phyloP scores from a whole-genome alignment of 1,140 invertebrate genomes.

The Archivesica marissinica region DNA sequence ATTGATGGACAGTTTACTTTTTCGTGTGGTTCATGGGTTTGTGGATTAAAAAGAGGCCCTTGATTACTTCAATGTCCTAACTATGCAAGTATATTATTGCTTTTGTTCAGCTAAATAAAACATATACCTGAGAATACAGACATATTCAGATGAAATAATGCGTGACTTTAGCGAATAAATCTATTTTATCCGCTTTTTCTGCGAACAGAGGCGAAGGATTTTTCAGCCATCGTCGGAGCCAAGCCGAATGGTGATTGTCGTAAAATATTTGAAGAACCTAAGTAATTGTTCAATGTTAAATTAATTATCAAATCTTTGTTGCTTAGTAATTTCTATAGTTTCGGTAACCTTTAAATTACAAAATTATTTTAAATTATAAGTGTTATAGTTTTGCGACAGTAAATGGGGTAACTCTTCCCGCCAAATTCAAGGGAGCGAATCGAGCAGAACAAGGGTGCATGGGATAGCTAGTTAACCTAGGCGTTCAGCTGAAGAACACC shows the following conservation, averaged over 20 bases:
- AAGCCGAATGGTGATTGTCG: conserved; percentile 31
- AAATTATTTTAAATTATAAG: neutral
- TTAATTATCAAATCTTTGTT: neutral
- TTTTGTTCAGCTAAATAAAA: neutral
- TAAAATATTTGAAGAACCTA: too few species aligned
- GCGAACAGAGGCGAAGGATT: conserved; percentile 16
- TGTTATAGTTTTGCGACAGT: conserved; percentile 1
- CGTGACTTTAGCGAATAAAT: neutral
- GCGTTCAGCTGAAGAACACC: too few species aligned
- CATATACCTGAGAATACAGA: conserved; percentile 32
- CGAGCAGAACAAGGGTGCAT: too few species aligned
- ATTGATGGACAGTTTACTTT: too few species aligned
- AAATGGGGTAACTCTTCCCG: conserved; percentile 8
- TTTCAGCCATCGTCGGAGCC: conserved; percentile 41
- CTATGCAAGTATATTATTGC: neutral
- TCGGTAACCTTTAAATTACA: neutral
- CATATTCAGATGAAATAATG: neutral
- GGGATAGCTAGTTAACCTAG: too few species aligned
- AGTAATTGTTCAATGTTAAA: neutral
- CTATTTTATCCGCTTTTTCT: neutral
- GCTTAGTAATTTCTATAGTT: neutral
- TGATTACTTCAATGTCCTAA: neutral
- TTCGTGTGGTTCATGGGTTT: neutral
- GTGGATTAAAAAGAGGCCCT: neutral
- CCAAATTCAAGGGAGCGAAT: conserved; percentile 1